A percentile compares a stretch with the other conserved stretches of the same genome.
phyloP scores from a whole-genome alignment of 2,888 invertebrate species.

The Stramonita haemastoma region DNA sequence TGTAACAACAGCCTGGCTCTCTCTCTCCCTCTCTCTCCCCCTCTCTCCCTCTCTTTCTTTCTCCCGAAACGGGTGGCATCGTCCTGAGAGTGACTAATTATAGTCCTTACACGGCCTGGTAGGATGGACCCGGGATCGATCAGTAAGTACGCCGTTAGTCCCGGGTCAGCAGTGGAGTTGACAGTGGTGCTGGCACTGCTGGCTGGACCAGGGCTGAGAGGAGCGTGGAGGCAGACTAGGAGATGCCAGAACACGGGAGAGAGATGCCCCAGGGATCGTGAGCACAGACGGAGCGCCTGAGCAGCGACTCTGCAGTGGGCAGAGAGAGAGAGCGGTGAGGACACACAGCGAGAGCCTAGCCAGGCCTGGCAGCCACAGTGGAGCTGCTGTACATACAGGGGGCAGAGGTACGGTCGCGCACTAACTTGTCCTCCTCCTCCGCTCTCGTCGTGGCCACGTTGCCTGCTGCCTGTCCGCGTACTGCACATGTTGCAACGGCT shows the following conservation, averaged over 20 bases:
- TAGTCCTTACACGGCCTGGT: too few species aligned
- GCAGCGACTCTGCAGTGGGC: too few species aligned
- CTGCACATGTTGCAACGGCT: neutral
- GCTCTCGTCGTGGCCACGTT: neutral
- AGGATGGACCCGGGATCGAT: neutral
- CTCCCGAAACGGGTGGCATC: too few species aligned
- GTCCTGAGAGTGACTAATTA: too few species aligned
- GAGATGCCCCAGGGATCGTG: too few species aligned
- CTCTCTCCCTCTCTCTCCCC: too few species aligned
- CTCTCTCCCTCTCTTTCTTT: too few species aligned
- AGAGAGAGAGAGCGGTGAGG: too few species aligned
- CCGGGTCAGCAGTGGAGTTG: neutral
- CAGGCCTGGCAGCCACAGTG: neutral
- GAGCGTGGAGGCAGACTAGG: neutral
- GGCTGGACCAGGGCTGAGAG: neutral
- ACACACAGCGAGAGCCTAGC: neutral
- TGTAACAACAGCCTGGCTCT: neutral
- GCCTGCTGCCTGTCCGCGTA: constrained; percentile 9
- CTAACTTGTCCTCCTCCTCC: constrained; percentile 4
- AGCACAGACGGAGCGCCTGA: too few species aligned
- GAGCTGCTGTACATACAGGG: neutral
- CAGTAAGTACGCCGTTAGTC: neutral
- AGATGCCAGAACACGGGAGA: too few species aligned
- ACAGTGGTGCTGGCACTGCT: neutral
- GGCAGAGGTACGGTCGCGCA: neutral